Evolutionary conservation across 2,113 vertebrate genomes (phyloP).

Genomic region (Silurus asotus): DNA sequence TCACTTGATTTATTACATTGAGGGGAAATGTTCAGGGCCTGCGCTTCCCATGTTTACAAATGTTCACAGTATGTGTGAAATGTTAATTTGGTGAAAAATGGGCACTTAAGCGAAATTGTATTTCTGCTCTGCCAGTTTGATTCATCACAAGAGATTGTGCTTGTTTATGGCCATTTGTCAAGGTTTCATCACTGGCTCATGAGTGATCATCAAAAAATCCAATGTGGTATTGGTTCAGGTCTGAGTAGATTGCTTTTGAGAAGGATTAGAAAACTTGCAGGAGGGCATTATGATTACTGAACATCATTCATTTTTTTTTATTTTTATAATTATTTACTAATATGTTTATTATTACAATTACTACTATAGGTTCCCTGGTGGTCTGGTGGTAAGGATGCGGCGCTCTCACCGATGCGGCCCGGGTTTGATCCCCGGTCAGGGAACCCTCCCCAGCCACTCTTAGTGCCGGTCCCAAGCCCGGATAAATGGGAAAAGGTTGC

Average conservation of each 20-base stretch:
- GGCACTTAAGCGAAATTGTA: slow-evolving; percentile 16
- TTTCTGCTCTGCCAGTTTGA: slow-evolving; percentile 17
- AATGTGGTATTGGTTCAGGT: neutral
- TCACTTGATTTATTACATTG: slow-evolving; percentile 32
- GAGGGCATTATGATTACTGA: neutral
- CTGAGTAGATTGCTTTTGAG: neutral
- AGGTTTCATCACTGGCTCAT: neutral
- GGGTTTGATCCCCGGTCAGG: too few species aligned
- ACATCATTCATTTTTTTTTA: neutral
- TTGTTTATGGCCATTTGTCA: slow-evolving; percentile 21
- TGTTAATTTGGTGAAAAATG: slow-evolving; percentile 30
- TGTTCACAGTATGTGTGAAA: slow-evolving; percentile 20
- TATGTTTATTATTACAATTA: too few species aligned
- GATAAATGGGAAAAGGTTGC: too few species aligned
- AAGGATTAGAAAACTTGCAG: neutral
- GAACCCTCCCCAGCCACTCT: too few species aligned
- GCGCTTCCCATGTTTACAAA: slow-evolving; percentile 20
- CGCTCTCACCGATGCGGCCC: too few species aligned
- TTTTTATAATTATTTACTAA: neutral
- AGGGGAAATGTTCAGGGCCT: neutral
- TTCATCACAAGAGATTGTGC: slow-evolving; percentile 6
- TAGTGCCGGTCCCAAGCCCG: too few species aligned
- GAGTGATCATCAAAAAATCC: slow-evolving; percentile 1
- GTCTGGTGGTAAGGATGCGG: too few species aligned
- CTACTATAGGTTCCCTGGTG: too few species aligned